Percentiles rank a stretch among this genome's conserved stretches.
Evolutionary conservation across 2,888 invertebrate genomes (phyloP).

Genomic region (Zygothrica quintamaculata): DNA sequence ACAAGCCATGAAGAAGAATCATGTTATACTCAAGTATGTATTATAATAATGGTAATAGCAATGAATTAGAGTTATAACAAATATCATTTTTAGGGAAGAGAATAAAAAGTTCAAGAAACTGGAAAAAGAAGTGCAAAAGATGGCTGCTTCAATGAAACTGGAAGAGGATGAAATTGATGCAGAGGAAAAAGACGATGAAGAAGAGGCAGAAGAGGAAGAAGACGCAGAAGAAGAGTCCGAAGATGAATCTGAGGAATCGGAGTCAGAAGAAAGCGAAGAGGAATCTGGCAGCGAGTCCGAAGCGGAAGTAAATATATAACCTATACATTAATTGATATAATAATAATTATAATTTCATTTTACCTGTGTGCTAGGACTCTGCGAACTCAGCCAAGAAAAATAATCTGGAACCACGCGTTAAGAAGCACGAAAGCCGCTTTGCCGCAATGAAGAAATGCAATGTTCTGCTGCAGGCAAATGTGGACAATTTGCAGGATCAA

Average conservation of each 20-base stretch:
- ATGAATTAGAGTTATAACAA: not conserved
- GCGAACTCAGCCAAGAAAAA: conserved; percentile 88
- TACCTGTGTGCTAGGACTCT: conserved; percentile 86
- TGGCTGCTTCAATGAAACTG: conserved; percentile 94
- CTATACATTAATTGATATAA: not conserved
- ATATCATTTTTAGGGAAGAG: conserved; percentile 87
- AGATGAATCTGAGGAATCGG: conserved; percentile 87
- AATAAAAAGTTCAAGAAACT: conserved; percentile 92
- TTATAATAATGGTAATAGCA: not conserved
- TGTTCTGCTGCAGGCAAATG: conserved; percentile 93
- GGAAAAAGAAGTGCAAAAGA: conserved; percentile 95
- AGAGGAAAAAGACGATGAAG: conserved; percentile 88
- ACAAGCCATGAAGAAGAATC: conserved; percentile 92
- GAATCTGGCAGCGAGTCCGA: conserved; percentile 82
- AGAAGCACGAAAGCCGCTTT: conserved; percentile 91
- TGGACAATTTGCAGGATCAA: conserved; percentile 94
- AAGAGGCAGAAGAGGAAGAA: conserved; percentile 84
- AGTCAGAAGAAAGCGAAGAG: conserved; percentile 85
- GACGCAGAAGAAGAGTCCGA: conserved; percentile 82
- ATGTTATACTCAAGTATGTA: conserved; percentile 88
- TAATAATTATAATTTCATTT: conserved; percentile 1
- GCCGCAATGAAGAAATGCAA: conserved; percentile 94
- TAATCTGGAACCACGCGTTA: conserved; percentile 88
- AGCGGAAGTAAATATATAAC: conserved; percentile 67
- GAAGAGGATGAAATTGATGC: conserved; percentile 90